Base-by-base conservation (phyloP, 2,113 vertebrate genomes). In the Rhinoptilus africanus region DNA sequence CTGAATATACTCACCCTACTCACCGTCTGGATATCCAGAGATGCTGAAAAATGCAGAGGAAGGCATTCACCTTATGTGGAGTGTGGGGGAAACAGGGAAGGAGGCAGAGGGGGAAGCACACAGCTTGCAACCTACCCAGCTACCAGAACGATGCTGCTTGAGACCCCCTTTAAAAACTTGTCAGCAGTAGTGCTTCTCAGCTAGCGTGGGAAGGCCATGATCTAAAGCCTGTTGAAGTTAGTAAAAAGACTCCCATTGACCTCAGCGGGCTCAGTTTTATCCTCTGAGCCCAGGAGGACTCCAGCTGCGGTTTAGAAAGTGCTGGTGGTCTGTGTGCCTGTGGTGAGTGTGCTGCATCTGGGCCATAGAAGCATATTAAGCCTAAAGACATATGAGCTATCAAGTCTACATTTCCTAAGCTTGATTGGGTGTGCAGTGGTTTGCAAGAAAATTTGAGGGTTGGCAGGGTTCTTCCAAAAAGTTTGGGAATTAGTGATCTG, bases 391-490 rank as follows among this genome's bases (percentile, higher is more conserved):
- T 78, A 82, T 45, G 89, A 95, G 92, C 89, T 95, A 85, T 81
- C 76, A 82, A 89, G 76, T 16, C 94, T 86, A 92, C 66, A 73
- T 89, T 89, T 85, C 85, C 94, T 59, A 59, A 86, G 85, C 85
- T 69, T 73, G 43, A 79, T 66, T 48, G 94, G 89, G 76, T 83
- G 72, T 86, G 76, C 77, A 74, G 94, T 83, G 94, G 94, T 95
- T 95, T 92, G 71, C 48, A 47, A 74, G 92, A 89, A 92, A 82
- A 89, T 96, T 50, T 94, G 94, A 92, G 94, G 94, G 89, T 92
- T 96, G 94, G 94, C 94, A 96, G 22, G 26, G 27, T 77, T 53
- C 85, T 85, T 92, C 75, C 75, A 28, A 51, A 76, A 81, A 77
- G 48, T 37, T 74, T 79, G 72, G 48, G 77, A 90, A 80, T 92